A percentile compares a stretch with the other conserved stretches of the same genome.
Evolutionary conservation across 2,797 vertebrate genomes (phyloP).

Genomic region (Macropus fuliginosus): DNA sequence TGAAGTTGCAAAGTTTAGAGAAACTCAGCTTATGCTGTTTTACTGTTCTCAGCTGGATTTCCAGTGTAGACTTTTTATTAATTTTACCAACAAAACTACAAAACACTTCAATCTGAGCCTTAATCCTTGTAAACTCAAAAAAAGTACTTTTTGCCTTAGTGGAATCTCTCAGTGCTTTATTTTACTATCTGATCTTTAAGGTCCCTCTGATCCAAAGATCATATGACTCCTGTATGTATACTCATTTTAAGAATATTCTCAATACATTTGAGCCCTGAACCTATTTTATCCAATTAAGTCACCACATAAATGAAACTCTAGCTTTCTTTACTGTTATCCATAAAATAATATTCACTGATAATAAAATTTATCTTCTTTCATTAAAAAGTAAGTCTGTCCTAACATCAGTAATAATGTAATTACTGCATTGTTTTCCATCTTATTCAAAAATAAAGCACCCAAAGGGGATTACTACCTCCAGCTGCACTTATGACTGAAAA

Average conservation of each 20-base stretch:
- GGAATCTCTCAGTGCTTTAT: not conserved
- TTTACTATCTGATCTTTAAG: too few relatives aligned
- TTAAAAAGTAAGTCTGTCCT: not conserved
- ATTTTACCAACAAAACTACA: not conserved
- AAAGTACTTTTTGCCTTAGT: not conserved
- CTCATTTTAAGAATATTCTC: not conserved
- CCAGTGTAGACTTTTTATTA: not conserved
- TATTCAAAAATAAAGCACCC: not conserved
- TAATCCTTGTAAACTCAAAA: not conserved
- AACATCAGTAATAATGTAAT: not conserved
- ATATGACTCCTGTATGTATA: not conserved
- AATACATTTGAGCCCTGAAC: not conserved
- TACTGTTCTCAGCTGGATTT: not conserved
- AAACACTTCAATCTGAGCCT: not conserved
- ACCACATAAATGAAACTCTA: not conserved
- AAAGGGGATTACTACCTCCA: not conserved
- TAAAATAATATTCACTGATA: not conserved
- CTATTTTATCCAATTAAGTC: not conserved
- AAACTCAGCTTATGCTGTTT: not conserved
- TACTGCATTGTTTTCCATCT: not conserved
- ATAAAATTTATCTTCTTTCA: not conserved
- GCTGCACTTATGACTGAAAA: not conserved
- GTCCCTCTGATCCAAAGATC: not conserved
- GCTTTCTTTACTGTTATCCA: not conserved
- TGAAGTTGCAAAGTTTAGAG: not conserved